Base-by-base conservation (phyloP, 1,140 invertebrate genomes). In the Drosophila parvula region DNA sequence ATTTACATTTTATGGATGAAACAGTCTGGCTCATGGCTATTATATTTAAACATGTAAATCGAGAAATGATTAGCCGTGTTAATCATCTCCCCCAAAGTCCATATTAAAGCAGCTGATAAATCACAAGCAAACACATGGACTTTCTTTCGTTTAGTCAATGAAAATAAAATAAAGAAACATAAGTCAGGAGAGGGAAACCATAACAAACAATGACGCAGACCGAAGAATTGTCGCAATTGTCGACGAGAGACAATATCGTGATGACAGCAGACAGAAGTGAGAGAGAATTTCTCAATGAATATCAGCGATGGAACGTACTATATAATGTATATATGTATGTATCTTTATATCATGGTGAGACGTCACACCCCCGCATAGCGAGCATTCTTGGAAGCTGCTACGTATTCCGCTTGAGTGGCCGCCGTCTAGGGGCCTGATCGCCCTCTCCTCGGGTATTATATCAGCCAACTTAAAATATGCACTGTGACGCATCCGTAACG, bases 201-300 rank as follows among this genome's bases (percentile, higher is more conserved):
- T 58, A 89, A 84, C 73, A 89, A 85, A 78, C 60, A 47, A 69
- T 88, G 84, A 88, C 84, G 84, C 73, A 81, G 80, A 40, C 44
- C 69, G 41, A 78, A 81, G 86, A 89, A 88, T 84, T 81, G 85
- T 88, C 84, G 65, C 80, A 88, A 89, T 70, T 83, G 80, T 43
- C 60, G 64, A 16, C 56, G 51, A 47, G 65, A 57, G 50, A 34
- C 43, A 48, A 8, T 38, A 38, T 47, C 61, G 32, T 36, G 53
- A n/a, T 65, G 71, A 75, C 71, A 75, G 64, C 12, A 40, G 16
- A 30, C 32, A 48, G 18, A 28, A 59, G 36, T 50, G 47, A 44
- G 59, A 68, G 58, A 73, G 71, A 74, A 74, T 68, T 67, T 70
- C 77, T 88, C 76, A 88, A 80, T 88, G 83, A 83, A 83, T 80